Evolutionary conservation across 2,888 invertebrate species (phyloP).

Genomic region (Tuta absoluta): DNA sequence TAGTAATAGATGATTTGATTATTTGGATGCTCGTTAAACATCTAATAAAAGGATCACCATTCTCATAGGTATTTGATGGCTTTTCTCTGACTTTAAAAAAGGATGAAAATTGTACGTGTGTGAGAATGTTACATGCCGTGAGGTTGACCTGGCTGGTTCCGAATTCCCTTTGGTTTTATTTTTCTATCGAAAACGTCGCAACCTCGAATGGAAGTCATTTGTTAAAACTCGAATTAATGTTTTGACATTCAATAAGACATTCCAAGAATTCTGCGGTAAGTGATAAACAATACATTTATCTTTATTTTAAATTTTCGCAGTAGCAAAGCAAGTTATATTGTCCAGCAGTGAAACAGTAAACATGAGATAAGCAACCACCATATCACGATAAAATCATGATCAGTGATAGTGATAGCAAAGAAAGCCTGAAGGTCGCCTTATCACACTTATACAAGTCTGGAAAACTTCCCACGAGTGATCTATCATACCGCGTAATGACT

Average conservation of each 20-base stretch:
- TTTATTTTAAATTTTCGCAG: neutral
- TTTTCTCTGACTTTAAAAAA: no score
- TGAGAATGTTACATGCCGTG: no score
- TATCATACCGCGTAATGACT: slow-evolving; percentile 3
- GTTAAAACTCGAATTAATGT: no score
- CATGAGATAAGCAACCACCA: neutral
- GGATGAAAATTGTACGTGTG: no score
- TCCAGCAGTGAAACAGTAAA: neutral
- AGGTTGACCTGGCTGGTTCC: no score
- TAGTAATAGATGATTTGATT: neutral
- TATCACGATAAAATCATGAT: neutral
- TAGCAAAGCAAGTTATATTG: neutral
- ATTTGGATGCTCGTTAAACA: neutral
- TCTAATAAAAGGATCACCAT: neutral
- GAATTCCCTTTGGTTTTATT: no score
- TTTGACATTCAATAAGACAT: no score
- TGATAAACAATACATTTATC: no score
- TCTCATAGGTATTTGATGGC: no score
- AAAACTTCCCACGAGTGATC: slow-evolving; percentile 10
- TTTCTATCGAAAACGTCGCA: no score
- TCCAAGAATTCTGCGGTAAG: no score
- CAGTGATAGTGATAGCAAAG: neutral
- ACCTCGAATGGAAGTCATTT: no score
- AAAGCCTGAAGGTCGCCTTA: slow-evolving; percentile 3
- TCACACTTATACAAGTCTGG: neutral